Evolutionary conservation across 2,113 vertebrate genomes (phyloP).

Genomic region (Felis chaus): DNA sequence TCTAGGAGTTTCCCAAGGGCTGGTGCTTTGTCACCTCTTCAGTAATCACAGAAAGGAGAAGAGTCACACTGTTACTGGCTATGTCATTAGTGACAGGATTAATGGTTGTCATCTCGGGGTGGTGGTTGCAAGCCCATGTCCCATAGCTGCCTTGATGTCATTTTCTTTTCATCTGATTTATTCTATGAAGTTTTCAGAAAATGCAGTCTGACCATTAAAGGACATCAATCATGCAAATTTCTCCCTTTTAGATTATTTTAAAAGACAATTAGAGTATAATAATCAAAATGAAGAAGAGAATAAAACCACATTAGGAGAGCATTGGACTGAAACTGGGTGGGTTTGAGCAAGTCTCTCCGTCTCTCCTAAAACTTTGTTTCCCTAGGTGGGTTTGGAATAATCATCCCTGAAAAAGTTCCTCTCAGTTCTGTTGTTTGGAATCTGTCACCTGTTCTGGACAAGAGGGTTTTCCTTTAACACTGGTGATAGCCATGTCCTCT

Average conservation of each 20-base stretch:
- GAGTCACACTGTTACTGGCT: neutral
- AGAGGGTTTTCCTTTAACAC: neutral
- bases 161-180: neutral
- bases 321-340: neutral
- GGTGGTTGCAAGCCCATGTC: neutral
- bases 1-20: neutral
- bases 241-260: neutral
- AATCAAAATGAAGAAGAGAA: neutral
- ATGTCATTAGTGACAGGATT: neutral
- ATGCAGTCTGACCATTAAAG: neutral
- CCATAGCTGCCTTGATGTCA: neutral
- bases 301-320: neutral
- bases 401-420: neutral
- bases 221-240: neutral
- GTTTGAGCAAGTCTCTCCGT: neutral
- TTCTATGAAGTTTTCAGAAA: neutral
- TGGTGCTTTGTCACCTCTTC: slow-evolving; percentile 3
- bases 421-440: neutral
- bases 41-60: neutral
- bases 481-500: neutral
- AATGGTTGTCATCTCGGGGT: neutral
- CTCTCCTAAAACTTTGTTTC: neutral
- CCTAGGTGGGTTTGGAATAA: neutral
- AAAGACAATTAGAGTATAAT: neutral
- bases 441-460: neutral